A percentile compares a stretch with the other conserved stretches of the same genome.
phyloP scores from a whole-genome alignment of 2,797 vertebrate genomes.

The Todus mexicanus region DNA sequence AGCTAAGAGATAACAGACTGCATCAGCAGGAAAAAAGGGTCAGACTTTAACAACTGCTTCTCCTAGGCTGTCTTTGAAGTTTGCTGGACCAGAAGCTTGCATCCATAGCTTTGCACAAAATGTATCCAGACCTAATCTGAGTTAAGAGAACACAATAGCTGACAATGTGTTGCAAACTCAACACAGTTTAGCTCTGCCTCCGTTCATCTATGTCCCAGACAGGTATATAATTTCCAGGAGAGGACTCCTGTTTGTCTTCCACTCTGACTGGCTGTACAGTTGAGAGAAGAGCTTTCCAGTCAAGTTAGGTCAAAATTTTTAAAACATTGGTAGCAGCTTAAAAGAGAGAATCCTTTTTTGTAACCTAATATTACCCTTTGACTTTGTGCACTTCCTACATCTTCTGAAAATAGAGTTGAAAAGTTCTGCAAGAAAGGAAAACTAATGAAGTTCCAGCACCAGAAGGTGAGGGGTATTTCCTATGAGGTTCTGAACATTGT shows the following conservation, averaged over 20 bases:
- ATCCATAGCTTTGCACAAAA: background rate
- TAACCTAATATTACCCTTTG: conserved; percentile 24
- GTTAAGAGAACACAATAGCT: background rate
- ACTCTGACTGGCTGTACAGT: background rate
- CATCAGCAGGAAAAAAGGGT: background rate
- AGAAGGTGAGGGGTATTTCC: conserved; percentile 15
- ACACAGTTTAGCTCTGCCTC: background rate
- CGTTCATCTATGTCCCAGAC: background rate
- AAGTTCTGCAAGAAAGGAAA: conserved; percentile 8
- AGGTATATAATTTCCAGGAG: background rate
- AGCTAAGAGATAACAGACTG: background rate
- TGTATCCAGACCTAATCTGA: background rate
- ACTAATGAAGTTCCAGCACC: background rate
- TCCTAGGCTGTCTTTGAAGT: background rate
- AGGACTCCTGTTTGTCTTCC: background rate
- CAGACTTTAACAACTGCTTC: background rate
- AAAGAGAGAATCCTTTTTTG: background rate
- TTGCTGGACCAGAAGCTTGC: background rate
- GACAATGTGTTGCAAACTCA: background rate
- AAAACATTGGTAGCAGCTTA: background rate
- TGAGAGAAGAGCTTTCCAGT: background rate
- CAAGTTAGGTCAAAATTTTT: background rate
- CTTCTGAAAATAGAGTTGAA: conserved; percentile 22
- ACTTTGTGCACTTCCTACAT: background rate
- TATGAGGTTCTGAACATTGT: background rate